Conservation (phyloP, 2,113 vertebrate genomes). For the Grammomys surdaster region DNA sequence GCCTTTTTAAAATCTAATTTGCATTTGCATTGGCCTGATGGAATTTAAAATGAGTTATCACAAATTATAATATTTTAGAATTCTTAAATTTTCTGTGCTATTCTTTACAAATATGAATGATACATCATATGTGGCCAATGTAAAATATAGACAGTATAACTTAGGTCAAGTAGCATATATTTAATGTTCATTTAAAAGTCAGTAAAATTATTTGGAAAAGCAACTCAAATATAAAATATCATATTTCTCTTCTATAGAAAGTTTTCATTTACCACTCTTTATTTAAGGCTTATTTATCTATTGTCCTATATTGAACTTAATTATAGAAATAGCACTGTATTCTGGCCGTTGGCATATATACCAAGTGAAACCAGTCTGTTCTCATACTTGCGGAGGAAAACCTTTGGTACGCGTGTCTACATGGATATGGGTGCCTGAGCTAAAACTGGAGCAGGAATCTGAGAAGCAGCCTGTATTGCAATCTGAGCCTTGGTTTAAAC, state of each 20-base stretch:
- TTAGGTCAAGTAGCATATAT: neutral
- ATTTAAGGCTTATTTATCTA: neutral
- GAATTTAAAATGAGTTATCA: neutral
- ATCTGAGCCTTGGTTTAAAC: neutral
- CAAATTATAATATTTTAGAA: neutral
- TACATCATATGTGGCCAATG: neutral
- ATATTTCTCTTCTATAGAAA: neutral
- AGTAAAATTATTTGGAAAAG: neutral
- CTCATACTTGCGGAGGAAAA: neutral
- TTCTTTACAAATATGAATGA: neutral
- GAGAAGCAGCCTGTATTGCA: neutral
- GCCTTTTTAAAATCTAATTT: neutral
- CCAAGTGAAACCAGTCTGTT: neutral
- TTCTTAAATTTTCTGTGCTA: conserved; percentile 16
- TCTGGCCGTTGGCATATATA: neutral
- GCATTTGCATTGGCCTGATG: neutral
- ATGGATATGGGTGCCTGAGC: neutral
- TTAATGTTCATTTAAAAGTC: neutral
- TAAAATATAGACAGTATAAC: neutral
- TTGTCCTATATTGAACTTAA: neutral
- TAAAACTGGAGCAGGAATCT: neutral
- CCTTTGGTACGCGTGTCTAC: neutral
- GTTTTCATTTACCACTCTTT: neutral
- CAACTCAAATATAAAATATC: neutral
- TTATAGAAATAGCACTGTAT: neutral